Conservation (phyloP, 2,797 vertebrate species). For the Iguana delicatissima region DNA sequence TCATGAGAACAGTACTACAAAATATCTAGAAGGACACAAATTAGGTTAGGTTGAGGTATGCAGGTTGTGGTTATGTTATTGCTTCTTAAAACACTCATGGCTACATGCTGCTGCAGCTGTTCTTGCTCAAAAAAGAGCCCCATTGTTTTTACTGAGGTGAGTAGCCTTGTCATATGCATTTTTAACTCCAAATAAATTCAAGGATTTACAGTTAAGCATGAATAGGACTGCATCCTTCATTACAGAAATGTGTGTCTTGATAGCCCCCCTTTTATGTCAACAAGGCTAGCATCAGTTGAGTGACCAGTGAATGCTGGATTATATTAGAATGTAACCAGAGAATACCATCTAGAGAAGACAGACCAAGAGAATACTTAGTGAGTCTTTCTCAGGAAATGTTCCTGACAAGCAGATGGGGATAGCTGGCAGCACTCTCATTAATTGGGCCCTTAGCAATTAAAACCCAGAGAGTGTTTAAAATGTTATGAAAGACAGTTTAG, state of each 20-base stretch:
- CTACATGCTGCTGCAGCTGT: neutral
- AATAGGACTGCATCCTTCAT: neutral
- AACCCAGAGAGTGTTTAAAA: neutral
- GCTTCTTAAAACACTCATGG: neutral
- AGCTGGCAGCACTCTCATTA: neutral
- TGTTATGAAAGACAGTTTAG: neutral
- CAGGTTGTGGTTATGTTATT: neutral
- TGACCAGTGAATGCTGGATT: neutral
- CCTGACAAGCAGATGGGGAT: neutral
- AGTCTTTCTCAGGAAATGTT: neutral
- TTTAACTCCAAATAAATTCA: neutral
- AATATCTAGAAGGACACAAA: neutral
- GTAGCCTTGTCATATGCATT: neutral
- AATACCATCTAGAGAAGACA: neutral
- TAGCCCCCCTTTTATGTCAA: neutral
- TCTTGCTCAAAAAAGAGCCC: neutral
- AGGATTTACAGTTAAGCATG: no score
- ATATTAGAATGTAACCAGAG: neutral
- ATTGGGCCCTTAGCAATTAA: constrained; percentile 1
- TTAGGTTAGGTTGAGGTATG: neutral
- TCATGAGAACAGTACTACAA: neutral
- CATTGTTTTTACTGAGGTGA: neutral
- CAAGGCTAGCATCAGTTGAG: neutral
- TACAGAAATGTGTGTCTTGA: neutral
- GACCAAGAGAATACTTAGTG: neutral